These are phyloP conservation scores for Grus americana DNA, from an alignment of 2,113 vertebrate species.

Conservation along the genomic window DNA sequence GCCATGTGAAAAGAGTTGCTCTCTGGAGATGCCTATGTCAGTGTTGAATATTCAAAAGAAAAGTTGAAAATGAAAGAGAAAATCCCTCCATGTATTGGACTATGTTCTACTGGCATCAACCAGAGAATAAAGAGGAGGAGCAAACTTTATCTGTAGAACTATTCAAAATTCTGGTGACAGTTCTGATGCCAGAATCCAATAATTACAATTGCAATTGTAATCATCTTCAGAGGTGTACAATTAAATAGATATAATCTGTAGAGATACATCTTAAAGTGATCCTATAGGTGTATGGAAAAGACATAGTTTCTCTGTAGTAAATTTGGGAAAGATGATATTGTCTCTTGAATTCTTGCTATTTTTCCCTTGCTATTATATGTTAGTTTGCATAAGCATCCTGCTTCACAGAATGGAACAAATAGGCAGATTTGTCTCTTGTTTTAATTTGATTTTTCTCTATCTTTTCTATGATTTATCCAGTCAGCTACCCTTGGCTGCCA, in stretches of 20 bases:
- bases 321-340: not conserved
- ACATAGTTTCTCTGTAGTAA: not conserved
- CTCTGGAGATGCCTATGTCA: not conserved
- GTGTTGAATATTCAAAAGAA: not conserved
- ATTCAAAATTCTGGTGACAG: not conserved
- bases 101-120: not conserved
- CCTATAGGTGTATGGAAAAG: not conserved
- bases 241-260: not conserved
- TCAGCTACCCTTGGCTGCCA: not conserved
- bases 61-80: not conserved
- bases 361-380: constrained; percentile 55
- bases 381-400: constrained; percentile 50
- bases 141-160: not conserved
- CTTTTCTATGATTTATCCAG: not conserved
- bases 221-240: not conserved
- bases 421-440: not conserved
- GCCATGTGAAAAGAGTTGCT: not conserved
- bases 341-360: constrained; percentile 69
- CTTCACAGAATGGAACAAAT: constrained; percentile 44
- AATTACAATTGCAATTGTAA: not conserved
- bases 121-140: not conserved
- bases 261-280: not conserved
- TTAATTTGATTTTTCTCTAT: constrained; percentile 24
- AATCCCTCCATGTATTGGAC: not conserved
- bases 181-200: not conserved